phyloP scores from a whole-genome alignment of 1,140 invertebrate genomes.

The Triops longicaudatus region DNA sequence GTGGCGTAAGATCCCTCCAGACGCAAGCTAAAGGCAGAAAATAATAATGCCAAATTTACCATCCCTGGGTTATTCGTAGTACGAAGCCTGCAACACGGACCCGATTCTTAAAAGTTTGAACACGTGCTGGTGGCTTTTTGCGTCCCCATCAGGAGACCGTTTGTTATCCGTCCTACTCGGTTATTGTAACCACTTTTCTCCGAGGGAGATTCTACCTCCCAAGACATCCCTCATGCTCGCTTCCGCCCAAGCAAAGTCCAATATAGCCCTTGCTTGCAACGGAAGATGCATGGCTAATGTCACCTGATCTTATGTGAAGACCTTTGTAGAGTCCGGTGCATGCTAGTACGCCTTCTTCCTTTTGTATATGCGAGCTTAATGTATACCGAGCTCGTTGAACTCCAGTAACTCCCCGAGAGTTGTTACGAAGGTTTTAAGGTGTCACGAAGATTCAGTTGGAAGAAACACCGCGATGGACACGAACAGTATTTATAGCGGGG shows the following conservation, averaged over 20 bases:
- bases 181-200: not conserved
- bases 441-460: no score
- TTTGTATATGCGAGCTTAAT: no score
- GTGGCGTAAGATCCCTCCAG: not conserved
- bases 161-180: not conserved
- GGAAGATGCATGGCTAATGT: not conserved
- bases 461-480: no score
- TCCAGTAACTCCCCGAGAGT: no score
- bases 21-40: not conserved
- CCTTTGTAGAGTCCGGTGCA: not conserved
- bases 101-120: constrained; percentile 7
- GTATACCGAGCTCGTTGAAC: no score
- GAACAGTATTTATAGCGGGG: no score
- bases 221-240: not conserved
- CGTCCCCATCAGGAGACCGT: not conserved
- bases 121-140: constrained; percentile 3
- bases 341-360: no score
- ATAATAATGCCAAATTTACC: not conserved
- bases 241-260: not conserved
- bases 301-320: not conserved
- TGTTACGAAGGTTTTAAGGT: no score
- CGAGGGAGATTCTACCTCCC: not conserved
- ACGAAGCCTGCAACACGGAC: not conserved
- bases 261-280: not conserved
- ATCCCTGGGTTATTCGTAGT: not conserved